phyloP scores from a whole-genome alignment of 2,797 vertebrate genomes.

The Linurgus olivaceus region DNA sequence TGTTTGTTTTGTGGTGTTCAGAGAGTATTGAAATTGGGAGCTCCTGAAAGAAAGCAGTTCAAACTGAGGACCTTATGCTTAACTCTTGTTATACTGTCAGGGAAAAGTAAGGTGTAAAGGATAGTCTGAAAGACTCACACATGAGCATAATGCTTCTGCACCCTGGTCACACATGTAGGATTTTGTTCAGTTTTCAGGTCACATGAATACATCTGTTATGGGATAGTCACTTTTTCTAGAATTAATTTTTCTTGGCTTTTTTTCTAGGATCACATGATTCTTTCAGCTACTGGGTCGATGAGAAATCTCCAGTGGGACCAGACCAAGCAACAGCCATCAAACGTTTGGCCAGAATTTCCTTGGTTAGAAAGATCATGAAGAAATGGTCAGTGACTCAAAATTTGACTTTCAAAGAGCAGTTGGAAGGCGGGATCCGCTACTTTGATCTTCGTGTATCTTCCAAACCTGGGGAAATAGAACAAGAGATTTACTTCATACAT shows the following conservation, averaged over 20 bases:
- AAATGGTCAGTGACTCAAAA: slow-evolving; percentile 99
- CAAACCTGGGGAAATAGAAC: slow-evolving; percentile 86
- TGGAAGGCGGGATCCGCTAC: slow-evolving; percentile 95
- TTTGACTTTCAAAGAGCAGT: slow-evolving; percentile 91
- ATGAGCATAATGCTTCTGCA: not conserved
- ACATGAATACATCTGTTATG: accelerated
- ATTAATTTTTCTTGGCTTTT: not conserved
- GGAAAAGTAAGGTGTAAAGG: not conserved
- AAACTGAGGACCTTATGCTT: not conserved
- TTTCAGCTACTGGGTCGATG: slow-evolving; percentile 97
- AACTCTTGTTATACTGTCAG: not conserved
- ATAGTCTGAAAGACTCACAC: not conserved
- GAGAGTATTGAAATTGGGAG: not conserved
- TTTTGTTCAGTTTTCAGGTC: not conserved
- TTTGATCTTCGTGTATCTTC: slow-evolving; percentile 96
- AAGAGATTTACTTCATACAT: slow-evolving; percentile 94
- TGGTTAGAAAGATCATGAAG: slow-evolving; percentile 96
- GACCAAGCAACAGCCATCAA: slow-evolving; percentile 91
- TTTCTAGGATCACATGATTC: slow-evolving; percentile 92
- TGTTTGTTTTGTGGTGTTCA: not conserved
- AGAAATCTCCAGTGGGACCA: slow-evolving; percentile 91
- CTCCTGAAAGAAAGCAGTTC: not conserved
- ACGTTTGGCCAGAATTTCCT: slow-evolving; percentile 86
- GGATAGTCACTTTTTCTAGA: not conserved
- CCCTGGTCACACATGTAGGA: not conserved